Evolutionary conservation across 92 coral and sea anemone genomes (phyloP).

Genomic region (Umimayanthus chanpuru): DNA sequence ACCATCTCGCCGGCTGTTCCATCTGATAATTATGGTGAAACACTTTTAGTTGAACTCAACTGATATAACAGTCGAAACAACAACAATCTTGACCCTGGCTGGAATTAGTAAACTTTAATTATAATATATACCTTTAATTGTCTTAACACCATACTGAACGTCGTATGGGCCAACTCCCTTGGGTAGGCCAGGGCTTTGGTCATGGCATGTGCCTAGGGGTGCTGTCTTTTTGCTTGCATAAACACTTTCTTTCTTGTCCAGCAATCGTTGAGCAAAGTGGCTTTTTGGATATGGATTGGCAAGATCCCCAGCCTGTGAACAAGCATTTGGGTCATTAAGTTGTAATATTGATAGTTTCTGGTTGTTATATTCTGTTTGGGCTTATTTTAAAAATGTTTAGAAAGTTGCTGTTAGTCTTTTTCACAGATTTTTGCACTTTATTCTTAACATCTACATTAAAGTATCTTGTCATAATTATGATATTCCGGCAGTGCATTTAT

Average conservation of each 20-base stretch:
- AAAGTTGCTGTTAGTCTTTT: no score
- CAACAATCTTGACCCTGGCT: not conserved
- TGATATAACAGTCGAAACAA: not conserved
- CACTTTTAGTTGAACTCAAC: not conserved
- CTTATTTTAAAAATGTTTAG: no score
- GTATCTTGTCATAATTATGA: no score
- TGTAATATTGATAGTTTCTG: not conserved
- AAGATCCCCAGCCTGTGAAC: slow-evolving; percentile 89
- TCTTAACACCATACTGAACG: slow-evolving; percentile 86
- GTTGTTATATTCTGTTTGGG: no score
- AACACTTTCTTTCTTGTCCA: slow-evolving; percentile 82
- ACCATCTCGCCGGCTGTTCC: slow-evolving; percentile 97
- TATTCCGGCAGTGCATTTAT: no score
- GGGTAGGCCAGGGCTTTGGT: slow-evolving; percentile 85
- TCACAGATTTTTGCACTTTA: no score
- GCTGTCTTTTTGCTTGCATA: slow-evolving; percentile 87
- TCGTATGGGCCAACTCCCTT: slow-evolving; percentile 84
- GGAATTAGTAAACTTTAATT: no score
- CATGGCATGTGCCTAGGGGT: slow-evolving; percentile 86
- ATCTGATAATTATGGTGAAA: slow-evolving; percentile 52
- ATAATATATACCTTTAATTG: slow-evolving; percentile 76
- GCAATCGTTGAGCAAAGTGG: slow-evolving; percentile 82
- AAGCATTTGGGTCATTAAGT: not conserved
- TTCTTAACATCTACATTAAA: no score
- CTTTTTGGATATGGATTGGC: slow-evolving; percentile 85